Conservation (phyloP, 2,113 vertebrate species). For the Ramphastos sulfuratus region DNA sequence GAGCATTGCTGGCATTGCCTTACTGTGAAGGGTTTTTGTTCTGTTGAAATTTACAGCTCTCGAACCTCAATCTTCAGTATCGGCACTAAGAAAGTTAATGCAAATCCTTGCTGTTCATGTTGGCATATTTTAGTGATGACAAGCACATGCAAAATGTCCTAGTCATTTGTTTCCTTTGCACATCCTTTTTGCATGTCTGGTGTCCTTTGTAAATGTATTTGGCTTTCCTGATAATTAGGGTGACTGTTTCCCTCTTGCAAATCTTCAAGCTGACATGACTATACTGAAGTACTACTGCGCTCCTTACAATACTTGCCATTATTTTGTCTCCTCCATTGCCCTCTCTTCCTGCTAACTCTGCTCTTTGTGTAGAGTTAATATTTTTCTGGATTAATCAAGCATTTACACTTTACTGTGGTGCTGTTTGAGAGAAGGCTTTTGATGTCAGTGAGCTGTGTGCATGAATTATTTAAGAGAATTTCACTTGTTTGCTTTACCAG, state of each 20-base stretch:
- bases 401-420: background rate
- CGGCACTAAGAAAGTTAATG: background rate
- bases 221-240: background rate
- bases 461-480: conserved; percentile 57
- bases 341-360: background rate
- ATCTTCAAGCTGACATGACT: background rate
- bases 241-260: background rate
- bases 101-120: background rate
- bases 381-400: conserved; percentile 6
- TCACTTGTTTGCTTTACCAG: conserved; percentile 1
- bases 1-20: background rate
- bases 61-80: background rate
- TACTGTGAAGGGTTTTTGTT: background rate
- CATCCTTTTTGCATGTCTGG: background rate
- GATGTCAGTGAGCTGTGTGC: background rate
- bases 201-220: background rate
- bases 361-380: background rate
- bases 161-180: background rate
- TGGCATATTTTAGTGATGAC: background rate
- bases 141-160: background rate
- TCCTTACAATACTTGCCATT: background rate
- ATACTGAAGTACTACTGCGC: background rate
- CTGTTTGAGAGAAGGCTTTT: background rate
- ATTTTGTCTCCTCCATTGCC: background rate
- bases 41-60: background rate